phyloP scores from a whole-genome alignment of 2,888 invertebrate species.

The Matsumyia berberina region DNA sequence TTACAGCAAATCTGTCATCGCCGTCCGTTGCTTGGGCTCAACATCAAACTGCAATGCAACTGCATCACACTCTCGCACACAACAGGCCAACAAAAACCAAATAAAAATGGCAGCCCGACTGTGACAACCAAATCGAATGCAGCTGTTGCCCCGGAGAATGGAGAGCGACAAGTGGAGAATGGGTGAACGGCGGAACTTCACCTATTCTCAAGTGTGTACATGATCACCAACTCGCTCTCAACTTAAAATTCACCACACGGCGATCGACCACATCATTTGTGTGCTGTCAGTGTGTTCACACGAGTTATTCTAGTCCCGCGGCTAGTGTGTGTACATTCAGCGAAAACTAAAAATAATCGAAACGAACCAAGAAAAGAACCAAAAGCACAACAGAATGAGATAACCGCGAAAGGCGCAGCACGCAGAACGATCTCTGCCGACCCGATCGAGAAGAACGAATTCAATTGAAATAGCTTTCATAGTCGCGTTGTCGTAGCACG shows the following conservation, averaged over 20 bases:
- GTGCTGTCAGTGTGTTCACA: constrained; percentile 36
- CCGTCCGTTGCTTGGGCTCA: background rate
- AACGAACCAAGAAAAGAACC: constrained; percentile 48
- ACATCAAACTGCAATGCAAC: constrained; percentile 1
- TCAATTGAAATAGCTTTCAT: constrained; percentile 63
- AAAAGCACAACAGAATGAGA: constrained; percentile 53
- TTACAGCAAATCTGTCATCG: constrained; percentile 10
- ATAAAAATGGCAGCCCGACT: constrained; percentile 1
- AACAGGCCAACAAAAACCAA: constrained; percentile 8
- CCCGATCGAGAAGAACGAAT: constrained; percentile 38
- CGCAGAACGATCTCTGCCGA: background rate
- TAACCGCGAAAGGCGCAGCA: constrained; percentile 37
- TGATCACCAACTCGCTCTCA: constrained; percentile 1
- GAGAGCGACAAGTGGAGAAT: background rate
- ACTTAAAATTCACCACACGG: constrained; percentile 64
- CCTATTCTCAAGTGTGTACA: constrained; percentile 1
- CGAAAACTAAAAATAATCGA: constrained; percentile 63
- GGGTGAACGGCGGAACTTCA: constrained; percentile 10
- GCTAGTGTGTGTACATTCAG: constrained; percentile 28
- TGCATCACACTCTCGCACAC: constrained; percentile 7
- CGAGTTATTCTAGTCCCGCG: constrained; percentile 61
- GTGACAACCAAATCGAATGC: background rate
- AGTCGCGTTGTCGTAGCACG: constrained; percentile 46
- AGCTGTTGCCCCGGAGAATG: background rate
- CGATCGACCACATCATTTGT: constrained; percentile 28